Base-by-base conservation (phyloP, 2,888 invertebrate species). In the Hyppa rectilinea region DNA sequence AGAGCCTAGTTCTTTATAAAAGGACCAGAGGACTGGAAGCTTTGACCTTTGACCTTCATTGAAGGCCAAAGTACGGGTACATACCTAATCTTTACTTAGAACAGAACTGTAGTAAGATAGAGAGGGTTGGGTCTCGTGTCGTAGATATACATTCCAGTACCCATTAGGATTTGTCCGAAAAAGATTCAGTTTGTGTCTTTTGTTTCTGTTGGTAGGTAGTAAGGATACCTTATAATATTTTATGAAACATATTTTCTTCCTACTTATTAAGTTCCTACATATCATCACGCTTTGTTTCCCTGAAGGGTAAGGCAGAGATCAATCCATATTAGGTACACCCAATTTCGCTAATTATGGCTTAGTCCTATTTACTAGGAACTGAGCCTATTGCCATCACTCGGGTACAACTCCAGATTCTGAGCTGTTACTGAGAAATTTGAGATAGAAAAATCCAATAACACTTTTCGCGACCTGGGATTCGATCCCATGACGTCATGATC, bases 41-140 rank as follows among this genome's bases (percentile, higher is more conserved):
- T 71, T 66, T 72, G 73, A 73, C 64, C 76, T 80, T 74, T 76
- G 75, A 79, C 77, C 82, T 82, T 83, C 23, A 6, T 45, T 40
- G 59, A 76, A 79, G 62, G 71, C 60, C 58, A 79, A 56, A 71
- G 67, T 70, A 73, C 49, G 65, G 73, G 66, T 73, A 68, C 59
- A 36, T 68, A 68, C 59, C 61, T 73, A 80, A 82, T 80, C 73
- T 75, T 78, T 75, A 71, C 75, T 75, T 72, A 69, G 68, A 76
- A 77, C 43, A 61, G 29, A 69, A 72, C 61, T 71, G 45, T 68
- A 31, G 47, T 45, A 59, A 55, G 62, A 82, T 70, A 58, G 52
- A 45, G 69, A 75, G 70, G 82, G 76, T 78, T 80, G 70, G 70
- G 40, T 71, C 45, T 77, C 49, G 26, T 26, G 47, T 75, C 65